Percentiles rank a stretch among this genome's conserved stretches.
phyloP scores from a whole-genome alignment of 1,140 invertebrate genomes.

The Drosophila watanabei region DNA sequence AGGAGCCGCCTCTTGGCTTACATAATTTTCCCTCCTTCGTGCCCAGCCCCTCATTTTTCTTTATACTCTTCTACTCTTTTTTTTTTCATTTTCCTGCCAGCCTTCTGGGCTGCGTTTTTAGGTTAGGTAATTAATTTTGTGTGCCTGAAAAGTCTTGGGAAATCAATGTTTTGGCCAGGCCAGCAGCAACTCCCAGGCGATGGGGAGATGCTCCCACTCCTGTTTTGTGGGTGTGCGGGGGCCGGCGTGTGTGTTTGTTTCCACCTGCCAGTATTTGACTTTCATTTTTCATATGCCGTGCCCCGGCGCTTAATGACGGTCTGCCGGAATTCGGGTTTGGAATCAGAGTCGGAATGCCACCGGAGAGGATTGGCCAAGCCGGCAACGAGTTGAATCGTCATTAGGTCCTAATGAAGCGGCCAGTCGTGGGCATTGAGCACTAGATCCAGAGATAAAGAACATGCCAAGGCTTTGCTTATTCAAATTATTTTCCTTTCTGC shows the following conservation, averaged over 20 bases:
- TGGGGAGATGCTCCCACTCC: slow-evolving; percentile 22
- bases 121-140: slow-evolving; percentile 84
- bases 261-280: slow-evolving; percentile 44
- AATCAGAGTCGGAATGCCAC: slow-evolving; percentile 21
- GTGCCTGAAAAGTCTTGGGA: slow-evolving; percentile 77
- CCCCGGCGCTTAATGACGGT: slow-evolving; percentile 60
- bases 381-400: slow-evolving; percentile 51
- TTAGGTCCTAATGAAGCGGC: slow-evolving; percentile 67
- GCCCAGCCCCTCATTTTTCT: slow-evolving; percentile 3
- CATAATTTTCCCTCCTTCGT: slow-evolving; percentile 53
- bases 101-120: slow-evolving; percentile 64
- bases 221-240: slow-evolving; percentile 39
- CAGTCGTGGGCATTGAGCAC: slow-evolving; percentile 10
- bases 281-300: slow-evolving; percentile 78
- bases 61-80: neutral
- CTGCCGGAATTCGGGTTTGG: slow-evolving; percentile 31
- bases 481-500: slow-evolving; percentile 20
- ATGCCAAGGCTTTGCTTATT: slow-evolving; percentile 35
- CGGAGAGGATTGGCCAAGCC: neutral
- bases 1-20: slow-evolving; percentile 39
- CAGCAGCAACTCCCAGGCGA: slow-evolving; percentile 57
- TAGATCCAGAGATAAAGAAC: slow-evolving; percentile 33
- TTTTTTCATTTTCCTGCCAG: slow-evolving; percentile 18
- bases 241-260: slow-evolving; percentile 22
- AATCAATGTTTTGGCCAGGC: slow-evolving; percentile 72